Percentiles rank a stretch among this genome's conserved stretches.
These are phyloP conservation scores for Nyctereutes procyonoides DNA, from an alignment of 2,113 vertebrate species.

Conservation along the genomic window DNA sequence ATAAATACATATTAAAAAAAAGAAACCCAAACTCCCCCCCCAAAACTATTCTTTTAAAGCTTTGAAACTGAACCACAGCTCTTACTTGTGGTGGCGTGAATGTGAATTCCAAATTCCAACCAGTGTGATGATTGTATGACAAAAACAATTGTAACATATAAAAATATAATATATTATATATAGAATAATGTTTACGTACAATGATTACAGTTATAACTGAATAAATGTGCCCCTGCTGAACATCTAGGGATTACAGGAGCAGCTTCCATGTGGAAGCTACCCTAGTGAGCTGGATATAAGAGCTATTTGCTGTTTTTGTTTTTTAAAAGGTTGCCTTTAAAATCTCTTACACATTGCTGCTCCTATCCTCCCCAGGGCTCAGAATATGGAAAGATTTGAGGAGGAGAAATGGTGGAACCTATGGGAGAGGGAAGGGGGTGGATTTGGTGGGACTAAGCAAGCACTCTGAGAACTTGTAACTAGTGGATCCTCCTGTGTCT, in stretches of 20 bases:
- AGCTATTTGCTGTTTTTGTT: neutral
- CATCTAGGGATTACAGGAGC: neutral
- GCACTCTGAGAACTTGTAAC: neutral
- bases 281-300: neutral
- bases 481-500: neutral
- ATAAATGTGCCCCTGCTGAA: neutral
- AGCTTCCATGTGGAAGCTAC: neutral
- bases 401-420: conserved; percentile 34
- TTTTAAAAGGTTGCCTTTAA: neutral
- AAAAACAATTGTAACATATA: conserved; percentile 17
- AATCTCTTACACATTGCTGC: neutral
- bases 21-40: too few relatives aligned
- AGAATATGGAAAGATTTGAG: neutral
- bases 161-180: neutral
- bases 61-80: conserved; percentile 50
- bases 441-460: neutral
- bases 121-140: neutral
- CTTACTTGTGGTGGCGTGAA: conserved; percentile 12
- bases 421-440: neutral
- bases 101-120: conserved; percentile 43
- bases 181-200: neutral
- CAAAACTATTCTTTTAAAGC: conserved; percentile 58
- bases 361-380: neutral
- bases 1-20: too few relatives aligned
- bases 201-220: neutral